Evolutionary conservation across 2,113 vertebrate species (phyloP).

Genomic region (Trogon surrucura): DNA sequence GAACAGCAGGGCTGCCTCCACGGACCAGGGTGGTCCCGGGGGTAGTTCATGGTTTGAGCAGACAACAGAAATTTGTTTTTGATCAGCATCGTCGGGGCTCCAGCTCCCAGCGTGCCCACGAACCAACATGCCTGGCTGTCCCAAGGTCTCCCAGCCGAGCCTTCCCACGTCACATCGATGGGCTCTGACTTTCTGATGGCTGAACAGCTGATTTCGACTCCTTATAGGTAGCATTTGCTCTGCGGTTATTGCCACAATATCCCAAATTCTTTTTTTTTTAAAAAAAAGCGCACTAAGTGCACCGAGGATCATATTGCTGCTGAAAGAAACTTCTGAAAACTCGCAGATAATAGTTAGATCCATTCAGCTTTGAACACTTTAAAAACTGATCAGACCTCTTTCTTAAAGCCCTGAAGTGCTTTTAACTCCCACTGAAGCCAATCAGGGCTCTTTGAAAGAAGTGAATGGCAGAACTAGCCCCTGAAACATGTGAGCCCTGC

Average conservation of each 20-base stretch:
- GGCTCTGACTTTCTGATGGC: slow-evolving; percentile 29
- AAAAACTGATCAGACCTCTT: slow-evolving; percentile 66
- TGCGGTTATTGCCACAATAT: slow-evolving; percentile 54
- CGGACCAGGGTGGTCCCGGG: background rate
- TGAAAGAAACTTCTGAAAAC: slow-evolving; percentile 58
- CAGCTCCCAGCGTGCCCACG: background rate
- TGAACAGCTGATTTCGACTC: slow-evolving; percentile 30
- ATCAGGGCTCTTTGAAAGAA: slow-evolving; percentile 64
- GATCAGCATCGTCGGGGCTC: background rate
- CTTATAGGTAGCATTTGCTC: background rate
- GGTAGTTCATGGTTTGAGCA: background rate
- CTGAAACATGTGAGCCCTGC: slow-evolving; percentile 51
- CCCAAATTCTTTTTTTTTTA: background rate
- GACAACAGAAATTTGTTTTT: background rate
- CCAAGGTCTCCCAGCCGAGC: background rate
- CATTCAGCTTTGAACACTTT: slow-evolving; percentile 64
- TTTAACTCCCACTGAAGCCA: slow-evolving; percentile 69
- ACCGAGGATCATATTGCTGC: background rate
- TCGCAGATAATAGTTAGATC: slow-evolving; percentile 32
- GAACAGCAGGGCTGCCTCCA: rapidly evolving
- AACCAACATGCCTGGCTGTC: background rate
- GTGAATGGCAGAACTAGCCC: slow-evolving; percentile 67
- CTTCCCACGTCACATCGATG: background rate
- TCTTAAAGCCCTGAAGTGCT: slow-evolving; percentile 70
- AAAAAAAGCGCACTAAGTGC: slow-evolving; percentile 40